phyloP scores from a whole-genome alignment of 2,797 vertebrate genomes.

The Sebastolobus altivelis region DNA sequence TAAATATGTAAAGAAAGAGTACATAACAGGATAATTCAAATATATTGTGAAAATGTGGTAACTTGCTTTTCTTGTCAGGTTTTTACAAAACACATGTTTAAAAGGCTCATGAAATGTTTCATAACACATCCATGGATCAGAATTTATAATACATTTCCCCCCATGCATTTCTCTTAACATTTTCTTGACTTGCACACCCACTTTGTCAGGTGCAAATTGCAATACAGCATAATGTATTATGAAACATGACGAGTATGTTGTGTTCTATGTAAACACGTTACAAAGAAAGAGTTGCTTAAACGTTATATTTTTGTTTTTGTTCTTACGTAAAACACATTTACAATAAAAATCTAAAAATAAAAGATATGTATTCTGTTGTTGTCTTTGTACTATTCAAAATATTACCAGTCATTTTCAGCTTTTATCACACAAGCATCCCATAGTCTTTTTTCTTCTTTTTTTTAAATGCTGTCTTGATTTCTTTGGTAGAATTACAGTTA shows the following conservation, averaged over 20 bases:
- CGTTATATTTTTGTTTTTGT: constrained; percentile 91
- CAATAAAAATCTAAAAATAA: constrained; percentile 89
- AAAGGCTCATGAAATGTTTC: constrained; percentile 41
- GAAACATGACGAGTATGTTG: constrained; percentile 40
- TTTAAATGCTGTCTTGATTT: background rate
- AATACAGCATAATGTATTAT: constrained; percentile 8
- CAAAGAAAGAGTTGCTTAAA: constrained; percentile 60
- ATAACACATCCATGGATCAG: constrained; percentile 4
- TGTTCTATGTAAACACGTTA: constrained; percentile 62
- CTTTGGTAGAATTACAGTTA: too few relatives aligned
- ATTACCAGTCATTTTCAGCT: background rate
- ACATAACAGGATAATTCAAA: constrained; percentile 90
- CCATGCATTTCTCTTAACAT: constrained; percentile 1
- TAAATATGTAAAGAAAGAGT: constrained; percentile 89
- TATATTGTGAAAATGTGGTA: constrained; percentile 59
- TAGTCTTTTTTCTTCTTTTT: background rate
- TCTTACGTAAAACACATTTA: constrained; percentile 93
- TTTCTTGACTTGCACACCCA: constrained; percentile 9
- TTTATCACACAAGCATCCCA: background rate
- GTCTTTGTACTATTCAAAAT: background rate
- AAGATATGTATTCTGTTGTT: background rate
- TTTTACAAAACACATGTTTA: constrained; percentile 51
- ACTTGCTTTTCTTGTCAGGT: constrained; percentile 41
- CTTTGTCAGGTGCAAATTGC: constrained; percentile 16
- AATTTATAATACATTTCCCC: background rate